These are phyloP conservation scores for Pollenia griseotomentosa DNA, from an alignment of 2,888 invertebrate species.

Conservation along the genomic window DNA sequence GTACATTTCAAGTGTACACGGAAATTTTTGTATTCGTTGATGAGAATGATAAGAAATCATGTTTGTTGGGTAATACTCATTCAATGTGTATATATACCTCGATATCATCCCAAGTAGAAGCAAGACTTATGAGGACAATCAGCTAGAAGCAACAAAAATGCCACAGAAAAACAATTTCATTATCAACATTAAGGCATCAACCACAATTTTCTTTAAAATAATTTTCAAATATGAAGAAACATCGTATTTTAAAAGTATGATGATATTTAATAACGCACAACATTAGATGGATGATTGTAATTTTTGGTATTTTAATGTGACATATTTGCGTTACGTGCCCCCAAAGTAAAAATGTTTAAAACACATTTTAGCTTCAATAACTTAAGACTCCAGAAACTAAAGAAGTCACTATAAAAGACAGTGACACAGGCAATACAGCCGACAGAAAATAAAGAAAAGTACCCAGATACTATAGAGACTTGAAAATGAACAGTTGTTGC, in stretches of 20 bases:
- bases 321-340: neutral
- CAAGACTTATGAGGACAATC: slow-evolving; percentile 23
- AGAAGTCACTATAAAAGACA: neutral
- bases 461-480: no score
- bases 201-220: slow-evolving; percentile 3
- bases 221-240: neutral
- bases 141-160: neutral
- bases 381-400: neutral
- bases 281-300: slow-evolving; percentile 5
- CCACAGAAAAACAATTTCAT: slow-evolving; percentile 25
- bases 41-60: no score
- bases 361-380: neutral
- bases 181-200: slow-evolving; percentile 19
- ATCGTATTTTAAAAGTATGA: neutral
- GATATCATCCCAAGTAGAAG: neutral
- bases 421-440: neutral
- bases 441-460: neutral
- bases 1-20: no score
- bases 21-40: no score
- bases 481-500: no score
- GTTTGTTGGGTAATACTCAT: no score
- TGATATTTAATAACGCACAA: neutral
- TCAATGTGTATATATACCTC: neutral
- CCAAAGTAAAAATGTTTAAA: neutral
- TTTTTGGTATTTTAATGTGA: slow-evolving; percentile 18